Evolutionary conservation across 2,113 vertebrate species (phyloP), one percentile per base, ranked within the genome.

Genomic region (Megalops atlanticus): DNA sequence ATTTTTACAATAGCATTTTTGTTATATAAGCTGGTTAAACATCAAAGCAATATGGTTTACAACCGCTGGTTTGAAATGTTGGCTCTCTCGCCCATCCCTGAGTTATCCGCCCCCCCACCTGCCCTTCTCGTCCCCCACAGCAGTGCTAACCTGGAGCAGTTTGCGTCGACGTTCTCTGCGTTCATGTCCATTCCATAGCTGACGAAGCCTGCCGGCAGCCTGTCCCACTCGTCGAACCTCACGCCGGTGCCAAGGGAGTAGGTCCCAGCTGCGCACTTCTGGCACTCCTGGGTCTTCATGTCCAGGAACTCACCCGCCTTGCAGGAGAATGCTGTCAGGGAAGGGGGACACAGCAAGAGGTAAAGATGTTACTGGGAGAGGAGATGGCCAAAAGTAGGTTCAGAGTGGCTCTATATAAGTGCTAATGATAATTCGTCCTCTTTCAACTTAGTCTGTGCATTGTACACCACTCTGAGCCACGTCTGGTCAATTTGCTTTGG

Each of bases 151-250:
- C 84, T 92, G 0, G 92, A 95, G 87, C 98, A 99, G 92, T 97
- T 95, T 77, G 80, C 81, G 11, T 89, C 71, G 0, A 77, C 24
- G 4, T 90, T 85, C 0, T 91, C 91, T 0, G 86, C 49, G 45
- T 95, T 94, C 64, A 92, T 82, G 83, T 91, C 95, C 64, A 84
- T 78, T 0, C 96, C 96, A 0, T 95, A 91, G n/a, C 88, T 96
- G 89, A 95, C 90, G 3, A 99, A 99, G 69, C 97, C 97, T 0
- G 92, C 84, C 3, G 96, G 97, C 76, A 99, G 86, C 71, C 86
- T 92, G 3, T 96, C 96, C 97, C 97, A 99, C 87, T 98, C 96
- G 0, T 99, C 97, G 0, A 99, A 97, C 58, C 95, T 93, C 82
- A 95, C 83, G 0, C 95, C 93, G 0, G 97, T 98, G 83, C 98